A percentile compares a stretch with the other conserved stretches of the same genome.
Evolutionary conservation across 1,140 invertebrate genomes (phyloP).

Genomic region (Drosophila orena): DNA sequence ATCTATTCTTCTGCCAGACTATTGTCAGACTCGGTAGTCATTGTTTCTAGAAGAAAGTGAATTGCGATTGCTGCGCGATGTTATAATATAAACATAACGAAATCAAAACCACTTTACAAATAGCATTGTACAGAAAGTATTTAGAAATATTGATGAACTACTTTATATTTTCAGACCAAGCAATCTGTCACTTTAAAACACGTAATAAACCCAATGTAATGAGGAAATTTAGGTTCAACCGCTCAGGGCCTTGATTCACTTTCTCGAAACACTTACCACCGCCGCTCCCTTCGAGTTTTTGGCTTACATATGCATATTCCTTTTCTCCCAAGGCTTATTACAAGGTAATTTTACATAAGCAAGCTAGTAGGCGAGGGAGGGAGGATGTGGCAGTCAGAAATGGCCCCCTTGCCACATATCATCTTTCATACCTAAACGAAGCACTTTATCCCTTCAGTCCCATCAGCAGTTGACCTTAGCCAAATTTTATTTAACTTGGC

Average conservation of each 20-base stretch:
- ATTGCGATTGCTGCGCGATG: not conserved
- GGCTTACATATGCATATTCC: conserved; percentile 27
- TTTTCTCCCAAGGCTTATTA: conserved; percentile 42
- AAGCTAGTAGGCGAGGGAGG: not conserved
- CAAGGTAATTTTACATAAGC: conserved; percentile 21
- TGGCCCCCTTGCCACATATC: conserved; percentile 13
- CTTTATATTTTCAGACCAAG: no score
- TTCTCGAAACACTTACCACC: not conserved
- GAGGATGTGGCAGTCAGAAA: not conserved
- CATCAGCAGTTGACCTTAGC: conserved; percentile 24
- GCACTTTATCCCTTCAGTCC: conserved; percentile 10
- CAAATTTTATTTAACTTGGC: conserved; percentile 25
- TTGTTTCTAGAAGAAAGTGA: conserved; percentile 11
- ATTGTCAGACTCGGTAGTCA: conserved; percentile 13
- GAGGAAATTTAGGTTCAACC: not conserved
- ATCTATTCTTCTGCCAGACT: conserved; percentile 11
- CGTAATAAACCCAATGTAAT: no score
- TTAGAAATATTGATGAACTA: no score
- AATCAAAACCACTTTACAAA: not conserved
- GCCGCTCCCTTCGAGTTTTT: conserved; percentile 1
- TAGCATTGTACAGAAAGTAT: no score
- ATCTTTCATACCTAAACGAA: conserved; percentile 34
- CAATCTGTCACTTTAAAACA: no score
- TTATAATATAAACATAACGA: not conserved
- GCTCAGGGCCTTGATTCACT: conserved; percentile 6